Evolutionary conservation across 1,140 invertebrate species (phyloP), one percentile per base, ranked within the genome.

Genomic region (Oryctes rhinoceros): DNA sequence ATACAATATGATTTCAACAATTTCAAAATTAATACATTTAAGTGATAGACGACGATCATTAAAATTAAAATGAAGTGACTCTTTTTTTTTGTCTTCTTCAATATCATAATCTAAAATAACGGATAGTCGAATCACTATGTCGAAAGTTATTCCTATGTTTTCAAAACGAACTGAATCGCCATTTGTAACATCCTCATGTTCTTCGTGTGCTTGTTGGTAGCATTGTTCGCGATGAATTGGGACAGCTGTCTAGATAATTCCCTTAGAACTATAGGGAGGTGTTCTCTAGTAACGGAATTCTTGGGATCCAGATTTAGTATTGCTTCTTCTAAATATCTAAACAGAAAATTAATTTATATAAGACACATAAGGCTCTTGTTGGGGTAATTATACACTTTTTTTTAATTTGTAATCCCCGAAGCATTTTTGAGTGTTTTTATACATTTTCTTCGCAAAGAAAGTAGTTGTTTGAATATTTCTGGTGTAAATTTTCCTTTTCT

Each of bases 261-360:
- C 77, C 91, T 90, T 24, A 97, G 87, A 20, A 98, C 94, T n/a
- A 90, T 91, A 0, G 93, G 93, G 84, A 96, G 92, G 88, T 97
- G 95, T 84, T 97, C 95, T 81, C 92, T 90, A 0, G 95, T 96
- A 11, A 95, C 91, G 0, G 93, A 91, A 88, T 96, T 93, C 4
- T 88, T 90, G 6, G 91, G 90, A 86, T 97, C 94, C 65, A 98
- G 88, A 87, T 93, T 95, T 86, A 97, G 90, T 78, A 98, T 90
- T 3, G 96, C 96, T 85, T 97, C 96, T 86, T 96, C 93, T 44
- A 98, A 89, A 90, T 95, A 98, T 84, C 96, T 97, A 87, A 65
- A 24, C 59, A 7, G 4, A 59, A 18, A 59, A 18, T 15, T 5
- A n/a, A 59, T 59, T 49, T 44, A 77, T 30, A 30, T 30, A 30